These are phyloP conservation scores for Mesochorus sp. DNA, from an alignment of 2,888 invertebrate species.

Conservation along the genomic window DNA sequence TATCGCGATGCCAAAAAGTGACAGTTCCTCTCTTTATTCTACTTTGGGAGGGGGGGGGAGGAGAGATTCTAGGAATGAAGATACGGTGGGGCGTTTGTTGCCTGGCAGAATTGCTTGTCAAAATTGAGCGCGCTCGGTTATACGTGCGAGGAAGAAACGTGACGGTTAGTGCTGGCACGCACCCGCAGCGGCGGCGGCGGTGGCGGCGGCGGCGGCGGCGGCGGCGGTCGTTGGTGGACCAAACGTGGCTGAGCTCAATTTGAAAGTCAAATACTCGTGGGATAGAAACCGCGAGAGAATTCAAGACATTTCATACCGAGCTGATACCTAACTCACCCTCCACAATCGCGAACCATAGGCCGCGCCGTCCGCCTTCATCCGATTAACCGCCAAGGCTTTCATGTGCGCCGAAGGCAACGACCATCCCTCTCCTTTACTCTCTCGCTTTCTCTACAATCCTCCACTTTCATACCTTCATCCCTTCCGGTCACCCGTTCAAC, in stretches of 20 bases:
- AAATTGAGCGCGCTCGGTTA: conserved; percentile 70
- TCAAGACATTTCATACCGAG: conserved; percentile 72
- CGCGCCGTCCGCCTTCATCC: conserved; percentile 35
- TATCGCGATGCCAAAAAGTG: too few relatives aligned
- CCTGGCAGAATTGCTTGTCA: conserved; percentile 68
- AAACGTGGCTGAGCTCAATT: conserved; percentile 52
- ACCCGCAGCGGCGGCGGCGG: too few relatives aligned
- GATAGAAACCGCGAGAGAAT: conserved; percentile 63
- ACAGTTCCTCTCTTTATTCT: neutral
- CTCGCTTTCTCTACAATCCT: neutral
- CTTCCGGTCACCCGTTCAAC: conserved; percentile 39
- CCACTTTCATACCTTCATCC: conserved; percentile 25
- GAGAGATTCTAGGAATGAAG: conserved; percentile 14
- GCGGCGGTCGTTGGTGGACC: too few relatives aligned
- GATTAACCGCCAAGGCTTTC: conserved; percentile 46
- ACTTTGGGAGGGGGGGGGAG: neutral
- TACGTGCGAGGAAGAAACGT: conserved; percentile 66
- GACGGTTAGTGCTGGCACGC: conserved; percentile 8
- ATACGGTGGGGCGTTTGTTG: neutral
- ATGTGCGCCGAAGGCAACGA: conserved; percentile 27
- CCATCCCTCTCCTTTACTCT: neutral
- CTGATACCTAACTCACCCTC: conserved; percentile 63
- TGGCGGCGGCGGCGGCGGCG: too few relatives aligned
- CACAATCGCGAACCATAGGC: conserved; percentile 33
- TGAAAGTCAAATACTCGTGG: conserved; percentile 65